A percentile compares a stretch with the other conserved stretches of the same genome.
Evolutionary conservation across 2,797 vertebrate species (phyloP).

Genomic region (Peromyscus nudipes): DNA sequence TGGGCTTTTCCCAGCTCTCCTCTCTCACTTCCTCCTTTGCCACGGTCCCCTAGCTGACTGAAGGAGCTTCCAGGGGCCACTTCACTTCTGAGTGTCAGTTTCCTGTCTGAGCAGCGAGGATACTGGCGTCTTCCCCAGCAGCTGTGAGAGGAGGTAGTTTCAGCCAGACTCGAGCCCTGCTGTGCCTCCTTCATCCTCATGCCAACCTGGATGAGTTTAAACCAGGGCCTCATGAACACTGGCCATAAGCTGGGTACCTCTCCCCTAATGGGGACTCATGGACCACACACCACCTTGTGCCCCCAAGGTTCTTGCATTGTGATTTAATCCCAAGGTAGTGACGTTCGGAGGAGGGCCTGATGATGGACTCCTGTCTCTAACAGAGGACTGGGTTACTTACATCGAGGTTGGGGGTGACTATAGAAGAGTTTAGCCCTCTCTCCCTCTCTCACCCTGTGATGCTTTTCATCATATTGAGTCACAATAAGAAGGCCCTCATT

Average conservation of each 20-base stretch:
- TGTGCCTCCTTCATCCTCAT: not conserved
- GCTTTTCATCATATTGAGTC: not conserved
- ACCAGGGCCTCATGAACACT: not conserved
- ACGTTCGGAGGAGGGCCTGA: not conserved
- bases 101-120: not conserved
- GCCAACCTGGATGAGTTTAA: not conserved
- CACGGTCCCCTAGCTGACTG: not conserved
- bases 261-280: not conserved
- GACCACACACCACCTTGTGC: rapidly evolving
- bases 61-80: constrained; percentile 25
- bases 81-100: not conserved
- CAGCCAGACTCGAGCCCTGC: not conserved
- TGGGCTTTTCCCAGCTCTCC: not conserved
- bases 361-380: no score
- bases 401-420: not conserved
- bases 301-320: no score
- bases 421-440: not conserved
- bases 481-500: not conserved
- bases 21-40: not conserved
- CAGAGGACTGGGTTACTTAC: not conserved
- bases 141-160: not conserved
- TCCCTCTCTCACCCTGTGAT: not conserved
- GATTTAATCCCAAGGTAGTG: not conserved
- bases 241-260: not conserved
- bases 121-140: rapidly evolving